Percentiles rank a stretch among this genome's conserved stretches.
Evolutionary conservation across 2,888 invertebrate species (phyloP).

Genomic region (Brachyopa scutellaris): DNA sequence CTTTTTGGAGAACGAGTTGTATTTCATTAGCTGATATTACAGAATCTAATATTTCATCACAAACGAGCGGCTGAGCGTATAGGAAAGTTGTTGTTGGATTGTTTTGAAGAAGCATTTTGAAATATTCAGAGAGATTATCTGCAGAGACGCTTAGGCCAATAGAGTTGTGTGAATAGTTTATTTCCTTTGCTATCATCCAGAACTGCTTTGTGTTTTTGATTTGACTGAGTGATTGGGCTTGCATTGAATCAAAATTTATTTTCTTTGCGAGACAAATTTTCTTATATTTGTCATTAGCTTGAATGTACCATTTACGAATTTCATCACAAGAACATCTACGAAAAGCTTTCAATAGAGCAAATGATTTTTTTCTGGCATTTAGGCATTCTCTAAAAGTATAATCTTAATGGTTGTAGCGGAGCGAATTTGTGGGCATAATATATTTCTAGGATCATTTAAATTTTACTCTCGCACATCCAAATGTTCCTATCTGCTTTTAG

Average conservation of each 20-base stretch:
- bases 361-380: not conserved
- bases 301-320: not conserved
- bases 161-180: too few relatives aligned
- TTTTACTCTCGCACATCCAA: too few relatives aligned
- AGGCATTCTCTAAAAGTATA: not conserved
- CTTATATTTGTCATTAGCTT: not conserved
- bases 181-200: too few relatives aligned
- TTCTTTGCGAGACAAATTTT: not conserved
- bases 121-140: not conserved
- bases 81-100: not conserved
- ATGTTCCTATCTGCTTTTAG: too few relatives aligned
- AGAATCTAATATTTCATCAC: not conserved
- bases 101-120: not conserved
- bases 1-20: not conserved
- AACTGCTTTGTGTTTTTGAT: too few relatives aligned
- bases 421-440: too few relatives aligned
- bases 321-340: not conserved
- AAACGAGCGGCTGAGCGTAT: not conserved
- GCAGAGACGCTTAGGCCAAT: not conserved
- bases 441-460: too few relatives aligned
- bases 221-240: too few relatives aligned
- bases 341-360: not conserved
- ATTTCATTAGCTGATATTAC: not conserved
- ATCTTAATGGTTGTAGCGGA: too few relatives aligned
- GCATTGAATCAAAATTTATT: not conserved